Evolutionary conservation across 2,113 vertebrate species (phyloP).

Genomic region (Gallinago undulata): DNA sequence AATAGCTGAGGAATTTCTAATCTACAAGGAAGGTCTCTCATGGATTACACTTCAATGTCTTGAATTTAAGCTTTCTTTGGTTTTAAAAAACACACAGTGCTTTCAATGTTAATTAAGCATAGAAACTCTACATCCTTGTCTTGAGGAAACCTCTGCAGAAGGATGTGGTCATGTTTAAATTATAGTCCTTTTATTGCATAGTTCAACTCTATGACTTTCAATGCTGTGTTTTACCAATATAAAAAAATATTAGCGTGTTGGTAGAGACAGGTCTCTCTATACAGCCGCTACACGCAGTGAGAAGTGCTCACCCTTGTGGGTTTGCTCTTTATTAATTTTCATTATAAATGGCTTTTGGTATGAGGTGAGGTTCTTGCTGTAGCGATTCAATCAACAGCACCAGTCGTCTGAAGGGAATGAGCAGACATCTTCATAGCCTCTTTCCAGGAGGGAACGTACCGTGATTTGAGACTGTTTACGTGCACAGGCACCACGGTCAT

Average conservation of each 20-base stretch:
- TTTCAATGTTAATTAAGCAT: not conserved
- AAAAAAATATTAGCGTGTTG: not conserved
- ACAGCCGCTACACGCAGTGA: not conserved
- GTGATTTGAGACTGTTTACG: not conserved
- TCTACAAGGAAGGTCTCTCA: not conserved
- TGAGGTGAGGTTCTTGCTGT: slow-evolving; percentile 60
- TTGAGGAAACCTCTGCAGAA: not conserved
- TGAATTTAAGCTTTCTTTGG: not conserved
- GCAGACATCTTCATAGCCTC: not conserved
- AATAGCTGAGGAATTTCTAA: not conserved
- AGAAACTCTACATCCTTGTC: not conserved
- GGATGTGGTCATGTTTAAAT: not conserved
- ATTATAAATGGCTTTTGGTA: slow-evolving; percentile 68
- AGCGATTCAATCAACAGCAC: slow-evolving; percentile 16
- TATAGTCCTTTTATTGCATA: not conserved
- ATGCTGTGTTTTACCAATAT: not conserved
- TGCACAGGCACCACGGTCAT: not conserved
- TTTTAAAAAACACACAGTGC: not conserved
- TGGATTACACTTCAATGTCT: not conserved
- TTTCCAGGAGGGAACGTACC: not conserved
- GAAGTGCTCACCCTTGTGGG: not conserved
- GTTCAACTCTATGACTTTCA: not conserved
- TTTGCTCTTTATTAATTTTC: not conserved
- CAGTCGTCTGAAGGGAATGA: slow-evolving; percentile 61
- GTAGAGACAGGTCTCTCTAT: not conserved